A percentile compares a stretch with the other conserved stretches of the same genome.
phyloP scores from a whole-genome alignment of 2,797 vertebrate genomes.

The Artibeus jamaicensis region DNA sequence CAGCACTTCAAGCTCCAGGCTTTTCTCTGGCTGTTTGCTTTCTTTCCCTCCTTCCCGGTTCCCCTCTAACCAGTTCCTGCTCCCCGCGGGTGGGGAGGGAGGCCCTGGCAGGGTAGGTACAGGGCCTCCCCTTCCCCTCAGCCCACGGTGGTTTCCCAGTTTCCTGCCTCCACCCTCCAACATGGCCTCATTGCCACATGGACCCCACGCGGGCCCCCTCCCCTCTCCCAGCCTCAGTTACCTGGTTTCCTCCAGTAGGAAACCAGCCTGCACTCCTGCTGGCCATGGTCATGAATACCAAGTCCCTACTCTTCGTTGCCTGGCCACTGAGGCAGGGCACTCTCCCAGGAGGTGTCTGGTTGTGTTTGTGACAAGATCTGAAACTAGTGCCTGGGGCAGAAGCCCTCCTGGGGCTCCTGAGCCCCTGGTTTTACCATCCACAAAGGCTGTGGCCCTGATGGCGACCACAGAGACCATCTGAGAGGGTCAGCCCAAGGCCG shows the following conservation, averaged over 20 bases:
- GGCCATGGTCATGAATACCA: fast-evolving
- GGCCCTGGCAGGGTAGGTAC: background rate
- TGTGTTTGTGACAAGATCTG: background rate
- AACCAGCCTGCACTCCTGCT: background rate
- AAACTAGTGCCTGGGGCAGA: background rate
- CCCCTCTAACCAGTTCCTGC: constrained; percentile 68
- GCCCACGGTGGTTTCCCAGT: background rate
- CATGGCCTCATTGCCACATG: background rate
- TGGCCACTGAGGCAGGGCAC: fast-evolving
- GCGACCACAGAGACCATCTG: background rate
- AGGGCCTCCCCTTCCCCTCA: background rate
- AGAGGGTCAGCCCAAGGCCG: background rate
- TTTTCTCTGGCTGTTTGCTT: constrained; percentile 72
- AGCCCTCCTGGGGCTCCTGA: too few species aligned
- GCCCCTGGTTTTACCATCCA: background rate
- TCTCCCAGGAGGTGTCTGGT: background rate
- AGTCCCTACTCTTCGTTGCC: fast-evolving
- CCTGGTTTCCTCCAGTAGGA: background rate
- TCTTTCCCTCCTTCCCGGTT: constrained; percentile 61
- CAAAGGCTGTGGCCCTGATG: background rate
- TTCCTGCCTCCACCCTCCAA: background rate
- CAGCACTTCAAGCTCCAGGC: background rate
- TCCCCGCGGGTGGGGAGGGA: background rate
- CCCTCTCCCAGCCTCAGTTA: background rate
- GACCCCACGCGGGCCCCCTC: background rate